Conservation (phyloP, 2,113 vertebrate species). For the Pimephales promelas region DNA sequence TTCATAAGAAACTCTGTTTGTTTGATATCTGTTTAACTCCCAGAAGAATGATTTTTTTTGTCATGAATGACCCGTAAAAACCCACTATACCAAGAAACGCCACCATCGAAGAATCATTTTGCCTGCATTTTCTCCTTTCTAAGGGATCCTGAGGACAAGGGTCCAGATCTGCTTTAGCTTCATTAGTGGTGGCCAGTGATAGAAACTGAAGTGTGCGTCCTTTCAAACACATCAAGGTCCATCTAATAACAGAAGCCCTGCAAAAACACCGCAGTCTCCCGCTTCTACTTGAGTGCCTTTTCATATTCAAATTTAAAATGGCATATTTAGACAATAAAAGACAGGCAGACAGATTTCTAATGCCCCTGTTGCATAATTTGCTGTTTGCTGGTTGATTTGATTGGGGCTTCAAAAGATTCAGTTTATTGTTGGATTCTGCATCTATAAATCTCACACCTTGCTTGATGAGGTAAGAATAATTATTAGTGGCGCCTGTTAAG, state of each 20-base stretch:
- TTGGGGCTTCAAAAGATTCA: conserved; percentile 51
- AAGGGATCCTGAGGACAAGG: background rate
- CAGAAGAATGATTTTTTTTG: too few species aligned
- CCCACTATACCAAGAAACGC: background rate
- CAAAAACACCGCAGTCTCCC: background rate
- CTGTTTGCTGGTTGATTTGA: conserved; percentile 31
- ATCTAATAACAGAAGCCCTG: conserved; percentile 39
- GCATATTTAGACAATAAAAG: conserved; percentile 48
- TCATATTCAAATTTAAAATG: conserved; percentile 54
- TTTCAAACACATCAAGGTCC: conserved; percentile 50
- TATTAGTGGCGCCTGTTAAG: background rate
- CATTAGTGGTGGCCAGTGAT: conserved; percentile 14
- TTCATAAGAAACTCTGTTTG: too few species aligned
- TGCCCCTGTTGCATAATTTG: conserved; percentile 49
- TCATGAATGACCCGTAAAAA: too few species aligned
- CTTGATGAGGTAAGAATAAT: conserved; percentile 33
- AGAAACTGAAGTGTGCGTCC: conserved; percentile 37
- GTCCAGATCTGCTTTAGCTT: conserved; percentile 12
- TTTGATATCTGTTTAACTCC: too few species aligned
- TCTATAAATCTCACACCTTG: conserved; percentile 37
- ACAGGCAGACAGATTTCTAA: conserved; percentile 38
- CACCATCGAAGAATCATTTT: conserved; percentile 9
- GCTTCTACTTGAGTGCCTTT: conserved; percentile 40
- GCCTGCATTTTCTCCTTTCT: background rate
- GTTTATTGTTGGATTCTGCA: conserved; percentile 25